Conservation (phyloP, 2,888 invertebrate species). For the Schrankia costaestrigalis region DNA sequence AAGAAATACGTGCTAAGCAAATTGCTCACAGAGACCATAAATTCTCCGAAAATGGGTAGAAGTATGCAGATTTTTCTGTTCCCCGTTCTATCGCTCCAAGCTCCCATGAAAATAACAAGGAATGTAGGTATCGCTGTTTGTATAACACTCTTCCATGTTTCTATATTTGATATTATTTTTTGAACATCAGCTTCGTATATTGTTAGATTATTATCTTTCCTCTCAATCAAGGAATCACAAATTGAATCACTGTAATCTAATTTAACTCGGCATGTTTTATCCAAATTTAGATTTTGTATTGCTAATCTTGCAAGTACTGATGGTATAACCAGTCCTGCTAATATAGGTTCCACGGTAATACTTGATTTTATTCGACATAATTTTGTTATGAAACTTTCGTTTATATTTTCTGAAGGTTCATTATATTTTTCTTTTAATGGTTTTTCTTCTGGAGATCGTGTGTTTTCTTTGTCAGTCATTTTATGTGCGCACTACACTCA, state of each 20-base stretch:
- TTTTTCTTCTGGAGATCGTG: constrained; percentile 45
- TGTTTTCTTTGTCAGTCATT: constrained; percentile 45
- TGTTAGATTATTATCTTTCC: constrained; percentile 77
- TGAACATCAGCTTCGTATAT: constrained; percentile 82
- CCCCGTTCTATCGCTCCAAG: constrained; percentile 82
- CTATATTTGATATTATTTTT: constrained; percentile 74
- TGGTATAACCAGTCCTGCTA: constrained; percentile 85
- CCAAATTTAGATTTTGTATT: constrained; percentile 71
- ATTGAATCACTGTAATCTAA: constrained; percentile 52
- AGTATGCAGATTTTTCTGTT: constrained; percentile 80
- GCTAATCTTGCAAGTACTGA: constrained; percentile 84
- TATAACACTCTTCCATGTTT: constrained; percentile 79
- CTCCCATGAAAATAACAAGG: constrained; percentile 79
- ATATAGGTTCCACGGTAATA: constrained; percentile 86
- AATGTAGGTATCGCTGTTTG: constrained; percentile 79
- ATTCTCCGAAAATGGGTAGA: constrained; percentile 76
- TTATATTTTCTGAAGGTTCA: constrained; percentile 31
- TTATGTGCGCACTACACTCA: constrained; percentile 23
- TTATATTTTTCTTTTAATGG: constrained; percentile 44
- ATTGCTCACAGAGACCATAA: constrained; percentile 68
- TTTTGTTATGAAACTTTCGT: constrained; percentile 76
- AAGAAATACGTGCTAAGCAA: constrained; percentile 78
- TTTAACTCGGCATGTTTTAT: constrained; percentile 67
- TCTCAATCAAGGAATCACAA: constrained; percentile 57
- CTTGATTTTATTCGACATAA: constrained; percentile 76